A percentile compares a stretch with the other conserved stretches of the same genome.
Evolutionary conservation across 2,113 vertebrate species (phyloP).

Genomic region (Epinephelus cyanopodus): DNA sequence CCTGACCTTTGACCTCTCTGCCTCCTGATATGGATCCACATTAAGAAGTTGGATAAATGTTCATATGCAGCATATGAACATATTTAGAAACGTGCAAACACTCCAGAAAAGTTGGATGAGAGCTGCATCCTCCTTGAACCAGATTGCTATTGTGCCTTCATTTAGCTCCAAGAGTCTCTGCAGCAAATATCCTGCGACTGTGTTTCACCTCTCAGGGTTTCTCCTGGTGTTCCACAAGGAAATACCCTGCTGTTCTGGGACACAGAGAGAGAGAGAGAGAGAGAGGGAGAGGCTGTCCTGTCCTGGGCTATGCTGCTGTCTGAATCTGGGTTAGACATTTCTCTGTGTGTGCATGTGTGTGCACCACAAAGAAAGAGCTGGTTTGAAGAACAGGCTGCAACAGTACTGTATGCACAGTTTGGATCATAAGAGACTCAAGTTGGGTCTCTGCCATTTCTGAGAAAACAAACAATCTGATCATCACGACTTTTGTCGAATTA

Average conservation of each 20-base stretch:
- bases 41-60: background rate
- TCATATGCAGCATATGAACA: background rate
- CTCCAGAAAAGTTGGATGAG: background rate
- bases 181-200: slow-evolving; percentile 57
- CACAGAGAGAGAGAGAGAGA: slow-evolving; percentile 2
- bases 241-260: slow-evolving; percentile 72
- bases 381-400: slow-evolving; percentile 23
- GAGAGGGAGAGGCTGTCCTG: slow-evolving; percentile 39
- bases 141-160: slow-evolving; percentile 29
- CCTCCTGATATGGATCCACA: background rate
- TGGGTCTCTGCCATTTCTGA: background rate
- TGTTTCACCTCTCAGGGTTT: slow-evolving; percentile 66
- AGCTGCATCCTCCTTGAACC: slow-evolving; percentile 47
- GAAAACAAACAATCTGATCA: background rate
- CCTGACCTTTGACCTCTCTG: slow-evolving; percentile 36
- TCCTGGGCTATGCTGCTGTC: slow-evolving; percentile 35
- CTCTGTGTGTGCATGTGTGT: slow-evolving; percentile 20
- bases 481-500: background rate
- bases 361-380: background rate
- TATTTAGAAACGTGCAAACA: slow-evolving; percentile 5
- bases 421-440: background rate
- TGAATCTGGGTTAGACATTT: slow-evolving; percentile 67
- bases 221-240: slow-evolving; percentile 72
- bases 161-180: slow-evolving; percentile 29
- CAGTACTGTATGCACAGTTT: slow-evolving; percentile 6